Conservation (phyloP, 2,888 invertebrate species). For the Eupithecia tripunctaria region DNA sequence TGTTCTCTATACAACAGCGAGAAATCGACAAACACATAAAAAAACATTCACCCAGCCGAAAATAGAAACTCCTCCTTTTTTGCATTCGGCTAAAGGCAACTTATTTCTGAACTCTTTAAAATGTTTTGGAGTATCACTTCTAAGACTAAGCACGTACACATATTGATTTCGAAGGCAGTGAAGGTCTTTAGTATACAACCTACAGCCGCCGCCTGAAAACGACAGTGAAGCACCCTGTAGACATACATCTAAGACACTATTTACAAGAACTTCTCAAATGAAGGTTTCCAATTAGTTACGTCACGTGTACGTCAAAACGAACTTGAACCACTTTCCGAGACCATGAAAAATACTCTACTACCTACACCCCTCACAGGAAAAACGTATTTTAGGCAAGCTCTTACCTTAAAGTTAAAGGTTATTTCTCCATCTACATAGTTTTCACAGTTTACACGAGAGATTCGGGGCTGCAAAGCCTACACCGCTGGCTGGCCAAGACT, state of each 20-base stretch:
- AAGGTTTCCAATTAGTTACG: conserved; percentile 56
- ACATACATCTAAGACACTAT: background rate
- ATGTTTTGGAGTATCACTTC: background rate
- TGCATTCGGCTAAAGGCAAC: background rate
- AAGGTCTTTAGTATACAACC: background rate
- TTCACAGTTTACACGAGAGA: conserved; percentile 45
- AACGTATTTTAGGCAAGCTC: conserved; percentile 16
- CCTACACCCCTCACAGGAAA: background rate
- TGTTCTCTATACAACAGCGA: too few relatives aligned
- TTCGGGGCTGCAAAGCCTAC: conserved; percentile 58
- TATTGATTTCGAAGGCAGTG: background rate
- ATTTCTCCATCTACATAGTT: conserved; percentile 56
- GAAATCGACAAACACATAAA: too few relatives aligned
- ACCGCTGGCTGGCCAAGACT: conserved; percentile 59
- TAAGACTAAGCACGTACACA: background rate
- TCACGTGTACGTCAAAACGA: conserved; percentile 66
- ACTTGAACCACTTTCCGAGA: conserved; percentile 55
- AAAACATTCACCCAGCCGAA: too few relatives aligned
- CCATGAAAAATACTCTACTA: conserved; percentile 28
- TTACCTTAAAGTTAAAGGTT: conserved; percentile 64
- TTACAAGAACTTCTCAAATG: conserved; percentile 37
- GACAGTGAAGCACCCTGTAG: background rate
- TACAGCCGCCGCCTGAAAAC: background rate
- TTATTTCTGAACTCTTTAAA: background rate
- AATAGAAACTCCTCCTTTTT: too few relatives aligned